Evolutionary conservation across 2,888 invertebrate genomes (phyloP), one percentile per base, ranked within the genome.

Genomic region (Harpalus rufipes): DNA sequence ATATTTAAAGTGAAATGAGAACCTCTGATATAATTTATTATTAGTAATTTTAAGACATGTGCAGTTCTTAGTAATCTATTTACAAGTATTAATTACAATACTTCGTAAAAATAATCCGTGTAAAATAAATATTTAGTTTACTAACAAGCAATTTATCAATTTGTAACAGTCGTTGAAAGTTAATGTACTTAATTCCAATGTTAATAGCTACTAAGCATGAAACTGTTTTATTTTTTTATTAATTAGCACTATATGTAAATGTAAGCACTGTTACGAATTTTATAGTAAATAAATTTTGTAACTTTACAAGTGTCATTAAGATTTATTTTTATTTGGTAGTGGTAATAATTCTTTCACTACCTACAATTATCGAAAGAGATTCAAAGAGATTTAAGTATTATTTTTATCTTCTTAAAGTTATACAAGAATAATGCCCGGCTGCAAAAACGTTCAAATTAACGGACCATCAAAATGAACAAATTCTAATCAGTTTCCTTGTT

Each of bases 91-190:
- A 32, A 32, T 32, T 32, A 32, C 32, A 32, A 0, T 32, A 32
- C 32, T 32, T 32, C 12, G 44, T 51, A 51, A 51, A 51, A 12
- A 51, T 12, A 51, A 51, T 51, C 12, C 44, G 44, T 51, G 44
- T 51, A 51, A 63, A 63, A 63, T 59, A 59, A 59, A 59, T 59
- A 59, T 63, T 63, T 7, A 61, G 12, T 5, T 12, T 25, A 18
- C 12, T 63, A 21, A 63, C 63, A 63, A 63, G 10, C 25, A 21
- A 63, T 63, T 63, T 63, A 63, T 63, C 63, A 25, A 21, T 61
- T 61, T 61, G 59, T 61, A 61, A 61, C 18, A 61, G 18, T 61
- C 14, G 44, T 18, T 63, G 21, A 25, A 63, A 21, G 63, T 25
- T 7, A 63, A 8, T 8, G 25, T 21, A 63, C 25, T 63, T 63